Base-by-base conservation (phyloP, 2,888 invertebrate genomes). In the Lapara coniferarum region DNA sequence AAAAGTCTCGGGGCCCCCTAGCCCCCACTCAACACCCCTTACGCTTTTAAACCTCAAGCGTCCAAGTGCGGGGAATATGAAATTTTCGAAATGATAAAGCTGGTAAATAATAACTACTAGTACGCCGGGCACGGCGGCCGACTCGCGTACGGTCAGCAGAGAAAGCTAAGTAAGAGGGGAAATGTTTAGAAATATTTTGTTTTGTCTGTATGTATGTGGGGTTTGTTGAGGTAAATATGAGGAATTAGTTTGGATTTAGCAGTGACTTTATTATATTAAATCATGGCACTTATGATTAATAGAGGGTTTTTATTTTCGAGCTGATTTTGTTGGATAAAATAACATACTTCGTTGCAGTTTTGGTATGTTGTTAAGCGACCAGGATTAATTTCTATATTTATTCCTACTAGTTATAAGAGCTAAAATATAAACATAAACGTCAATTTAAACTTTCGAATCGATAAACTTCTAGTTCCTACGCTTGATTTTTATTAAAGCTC, bases 21-120 rank as follows among this genome's bases (percentile, higher is more conserved):
- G 88, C 84, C 85, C 86, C 84, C 85, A 81, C 79, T 82, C 87
- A 81, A 79, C 63, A 19, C 85, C 90, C 89, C 89, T 88, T 86
- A 89, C 89, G 92, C 92, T 92, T 92, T 92, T 90, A 93, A 93
- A 92, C 92, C 93, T 92, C 92, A 92, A 92, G 89, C 93, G 93
- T 92, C 93, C 92, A 92, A 92, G 92, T 91, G 91, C 90, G 88
- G 92, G 91, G 93, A 92, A 93, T 93, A 93, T 93, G 93, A 92
- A 93, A 93, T 93, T 93, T 93, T 93, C 93, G 93, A 93, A 93
- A 93, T 93, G 93, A 93, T 93, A 93, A 93, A 93, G 92, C 92
- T 89, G 91, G 93, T 93, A 93, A 93, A 93, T 93, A 93, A 93
- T 93, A 93, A 93, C 93, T 92, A 90, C 88, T 90, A 90, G 89